Conservation (phyloP, 2,888 invertebrate species). For the Alcis repandata region DNA sequence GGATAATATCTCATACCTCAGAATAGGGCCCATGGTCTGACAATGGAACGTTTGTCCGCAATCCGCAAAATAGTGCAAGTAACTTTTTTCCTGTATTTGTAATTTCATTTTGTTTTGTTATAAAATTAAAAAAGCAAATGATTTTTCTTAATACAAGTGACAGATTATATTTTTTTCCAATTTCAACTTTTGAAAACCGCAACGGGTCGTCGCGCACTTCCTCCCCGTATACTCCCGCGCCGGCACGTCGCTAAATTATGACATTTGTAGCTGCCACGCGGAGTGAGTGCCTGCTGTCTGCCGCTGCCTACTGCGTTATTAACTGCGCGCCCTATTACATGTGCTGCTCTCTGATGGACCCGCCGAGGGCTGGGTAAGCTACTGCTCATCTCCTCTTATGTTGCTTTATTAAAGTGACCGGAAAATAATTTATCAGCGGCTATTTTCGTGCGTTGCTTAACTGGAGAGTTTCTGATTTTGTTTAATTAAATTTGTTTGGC, state of each 20-base stretch:
- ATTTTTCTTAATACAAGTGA: too few species aligned
- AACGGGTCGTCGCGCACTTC: not conserved
- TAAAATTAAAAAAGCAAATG: too few species aligned
- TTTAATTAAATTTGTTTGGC: too few species aligned
- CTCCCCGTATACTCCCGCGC: constrained; percentile 39
- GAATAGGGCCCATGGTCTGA: too few species aligned
- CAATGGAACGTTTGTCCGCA: too few species aligned
- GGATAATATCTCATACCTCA: too few species aligned
- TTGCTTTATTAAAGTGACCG: constrained; percentile 7
- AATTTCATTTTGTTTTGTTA: too few species aligned
- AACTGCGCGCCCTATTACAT: constrained; percentile 46
- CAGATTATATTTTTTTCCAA: too few species aligned
- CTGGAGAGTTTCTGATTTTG: too few species aligned
- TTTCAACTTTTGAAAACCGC: not conserved
- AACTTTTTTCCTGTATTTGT: too few species aligned
- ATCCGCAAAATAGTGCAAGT: too few species aligned
- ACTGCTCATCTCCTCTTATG: constrained; percentile 21
- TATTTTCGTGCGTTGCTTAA: too few species aligned
- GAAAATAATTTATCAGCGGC: not conserved
- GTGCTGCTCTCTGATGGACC: constrained; percentile 24
- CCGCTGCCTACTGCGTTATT: constrained; percentile 57
- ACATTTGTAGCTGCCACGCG: constrained; percentile 68
- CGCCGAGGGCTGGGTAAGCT: constrained; percentile 5
- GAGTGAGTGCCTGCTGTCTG: constrained; percentile 49
- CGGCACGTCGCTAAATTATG: constrained; percentile 64